A percentile compares a stretch with the other conserved stretches of the same genome.
phyloP scores from a whole-genome alignment of 2,888 invertebrate genomes.

The Leptopterna dolabrata region DNA sequence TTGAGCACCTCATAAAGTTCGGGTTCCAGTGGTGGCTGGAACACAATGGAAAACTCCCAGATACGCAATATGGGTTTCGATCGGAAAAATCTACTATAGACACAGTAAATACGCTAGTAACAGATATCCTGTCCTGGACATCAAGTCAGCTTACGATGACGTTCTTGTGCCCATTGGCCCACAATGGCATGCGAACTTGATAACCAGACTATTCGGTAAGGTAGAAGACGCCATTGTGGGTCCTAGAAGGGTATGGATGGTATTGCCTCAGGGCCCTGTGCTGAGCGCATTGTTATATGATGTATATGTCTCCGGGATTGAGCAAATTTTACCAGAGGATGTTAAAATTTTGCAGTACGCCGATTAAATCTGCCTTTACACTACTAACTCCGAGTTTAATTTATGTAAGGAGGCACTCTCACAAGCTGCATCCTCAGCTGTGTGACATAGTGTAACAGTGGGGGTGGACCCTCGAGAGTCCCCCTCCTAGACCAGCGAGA shows the following conservation, averaged over 20 bases:
- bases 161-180: background rate
- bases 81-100: background rate
- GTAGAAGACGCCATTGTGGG: background rate
- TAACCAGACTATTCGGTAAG: background rate
- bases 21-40: conserved; percentile 9
- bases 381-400: background rate
- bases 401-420: background rate
- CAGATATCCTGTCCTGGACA: conserved; percentile 4
- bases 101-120: background rate
- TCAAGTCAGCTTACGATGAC: conserved; percentile 1
- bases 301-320: background rate
- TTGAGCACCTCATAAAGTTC: background rate
- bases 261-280: background rate
- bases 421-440: background rate
- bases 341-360: background rate
- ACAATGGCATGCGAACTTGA: background rate
- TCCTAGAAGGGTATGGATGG: background rate
- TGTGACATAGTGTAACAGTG: no score
- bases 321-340: background rate
- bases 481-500: no score
- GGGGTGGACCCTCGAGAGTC: no score
- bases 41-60: background rate
- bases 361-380: background rate
- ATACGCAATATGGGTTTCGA: conserved; percentile 13
- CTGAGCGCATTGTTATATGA: background rate